Base-by-base conservation (phyloP, 2,888 invertebrate genomes). In the Uloborus plumipes region DNA sequence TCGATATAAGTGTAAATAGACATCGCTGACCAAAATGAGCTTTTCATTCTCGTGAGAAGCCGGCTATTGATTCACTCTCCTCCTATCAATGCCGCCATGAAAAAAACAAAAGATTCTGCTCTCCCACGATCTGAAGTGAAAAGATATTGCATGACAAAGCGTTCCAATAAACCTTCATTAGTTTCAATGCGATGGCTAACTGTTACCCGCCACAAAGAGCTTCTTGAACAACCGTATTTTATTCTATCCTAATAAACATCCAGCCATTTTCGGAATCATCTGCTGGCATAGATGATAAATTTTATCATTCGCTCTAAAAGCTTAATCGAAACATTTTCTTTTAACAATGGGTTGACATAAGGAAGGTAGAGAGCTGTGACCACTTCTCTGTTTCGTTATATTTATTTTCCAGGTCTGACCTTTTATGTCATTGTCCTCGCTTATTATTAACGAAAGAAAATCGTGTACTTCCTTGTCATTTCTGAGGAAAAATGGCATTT, bases 71-170 rank as follows among this genome's bases (percentile, higher is more conserved):
- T 64, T 13, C 9, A 59, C 1, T 59, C 64, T 64, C 47, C 64
- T 47, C n/a, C 39, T 39, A 39, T 18, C 18, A n/a, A 13, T 49
- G n/a, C 18, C 1, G 64, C n/a, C 31, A 26, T 26, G 50, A 76
- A 69, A 69, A 62, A 76, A 66, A 61, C 61, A 47, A 31, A 9
- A 15, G 7, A 26, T 14, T 20, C 14, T 18, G 47, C 15, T 51
- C 73, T 73, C 79, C 79, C 73, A 80, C 79, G 79, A 67, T 39
- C 39, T 20, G n/a, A 51, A 62, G 53, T 62, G 47, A 64, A 47
- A 47, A 64, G 47, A 11, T 47, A 80, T 80, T 80, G 67, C 55
- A 80, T 73, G 53, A 80, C 73, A 80, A 74, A 76, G 70, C 77
- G 49, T 50, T 59, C 73, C 69, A 50, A 72, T 79, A 65, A 79